These are phyloP conservation scores for Operophtera brumata DNA, from an alignment of 2,888 invertebrate genomes.

Conservation along the genomic window DNA sequence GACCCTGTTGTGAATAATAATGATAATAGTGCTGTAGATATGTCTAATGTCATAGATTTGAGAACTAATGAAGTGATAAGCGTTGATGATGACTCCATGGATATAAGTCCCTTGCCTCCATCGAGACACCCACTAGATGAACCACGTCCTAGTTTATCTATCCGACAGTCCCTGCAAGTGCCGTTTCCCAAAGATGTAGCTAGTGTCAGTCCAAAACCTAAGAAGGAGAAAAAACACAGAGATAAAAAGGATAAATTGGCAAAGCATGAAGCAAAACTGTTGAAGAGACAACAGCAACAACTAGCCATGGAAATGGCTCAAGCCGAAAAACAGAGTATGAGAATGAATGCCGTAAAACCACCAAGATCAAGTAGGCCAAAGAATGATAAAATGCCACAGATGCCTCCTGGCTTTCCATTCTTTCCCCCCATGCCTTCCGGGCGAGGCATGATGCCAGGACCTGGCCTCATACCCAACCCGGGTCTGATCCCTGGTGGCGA, in stretches of 20 bases:
- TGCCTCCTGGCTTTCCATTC: slow-evolving; percentile 72
- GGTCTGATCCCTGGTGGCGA: slow-evolving; percentile 75
- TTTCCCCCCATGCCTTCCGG: slow-evolving; percentile 72
- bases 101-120: slow-evolving; percentile 51
- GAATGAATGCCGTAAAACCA: slow-evolving; percentile 56
- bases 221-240: slow-evolving; percentile 81
- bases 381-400: slow-evolving; percentile 66
- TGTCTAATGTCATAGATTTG: slow-evolving; percentile 73
- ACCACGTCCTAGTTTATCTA: slow-evolving; percentile 63
- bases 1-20: slow-evolving; percentile 75
- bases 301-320: slow-evolving; percentile 67
- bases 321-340: slow-evolving; percentile 64
- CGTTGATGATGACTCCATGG: slow-evolving; percentile 74
- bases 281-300: slow-evolving; percentile 73
- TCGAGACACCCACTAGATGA: slow-evolving; percentile 47
- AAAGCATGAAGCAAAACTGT: slow-evolving; percentile 69
- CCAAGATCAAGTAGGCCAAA: slow-evolving; percentile 67
- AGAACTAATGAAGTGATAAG: slow-evolving; percentile 75
- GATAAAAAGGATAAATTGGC: slow-evolving; percentile 76
- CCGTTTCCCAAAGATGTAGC: slow-evolving; percentile 76
- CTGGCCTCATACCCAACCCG: slow-evolving; percentile 70
- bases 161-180: slow-evolving; percentile 70
- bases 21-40: slow-evolving; percentile 75
- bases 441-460: slow-evolving; percentile 79
- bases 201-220: slow-evolving; percentile 79